Evolutionary conservation across 23 tunicate species (phyloP), one percentile per base, ranked within the genome.

Genomic region (Phallusia fumigata): DNA sequence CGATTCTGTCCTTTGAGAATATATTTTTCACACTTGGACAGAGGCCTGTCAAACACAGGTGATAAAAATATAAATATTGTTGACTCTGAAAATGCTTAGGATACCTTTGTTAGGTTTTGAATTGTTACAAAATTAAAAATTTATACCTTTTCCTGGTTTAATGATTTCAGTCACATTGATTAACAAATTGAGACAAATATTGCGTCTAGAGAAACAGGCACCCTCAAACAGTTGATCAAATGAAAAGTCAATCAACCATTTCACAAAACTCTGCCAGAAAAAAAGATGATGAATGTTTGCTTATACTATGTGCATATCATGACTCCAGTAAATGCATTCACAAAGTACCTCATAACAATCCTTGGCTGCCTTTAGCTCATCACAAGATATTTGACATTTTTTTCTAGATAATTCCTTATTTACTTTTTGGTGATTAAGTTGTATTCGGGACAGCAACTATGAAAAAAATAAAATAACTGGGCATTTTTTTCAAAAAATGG

Each of bases 191-290:
- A 58, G 69, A 24, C 69, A 58, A 24, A 58, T 13, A 24, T 58
- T 6, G 26, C 69, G 69, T 76, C 87, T 84, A 15, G 87, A 75
- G 53, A 84, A 89, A 49, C 81, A 65, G 15, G 88, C 84, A 19
- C 81, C 79, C 15, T 32, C 22, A 64, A 65, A 80, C 33, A 89
- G 35, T 3, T 89, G 87, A 11, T 81, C 69, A 10, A 80, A 21
- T 28, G 64, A 72, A 75, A 74, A 80, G 22, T 19, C n/a, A 28
- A 58, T 22, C 76, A 89, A 76, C 94, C 94, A 89, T 19, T 13
- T 10, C 47, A 85, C 0, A 65, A 89, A 89, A 36, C 36, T 88
- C 94, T 89, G 82, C 26, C 31, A 35, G n/a, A n/a, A n/a, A n/a
- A n/a, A 40, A 40, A 40, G 8, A 40, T 40, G 47, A 3, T 40